phyloP scores from a whole-genome alignment of 2,888 invertebrate genomes.

The Bombylius major region DNA sequence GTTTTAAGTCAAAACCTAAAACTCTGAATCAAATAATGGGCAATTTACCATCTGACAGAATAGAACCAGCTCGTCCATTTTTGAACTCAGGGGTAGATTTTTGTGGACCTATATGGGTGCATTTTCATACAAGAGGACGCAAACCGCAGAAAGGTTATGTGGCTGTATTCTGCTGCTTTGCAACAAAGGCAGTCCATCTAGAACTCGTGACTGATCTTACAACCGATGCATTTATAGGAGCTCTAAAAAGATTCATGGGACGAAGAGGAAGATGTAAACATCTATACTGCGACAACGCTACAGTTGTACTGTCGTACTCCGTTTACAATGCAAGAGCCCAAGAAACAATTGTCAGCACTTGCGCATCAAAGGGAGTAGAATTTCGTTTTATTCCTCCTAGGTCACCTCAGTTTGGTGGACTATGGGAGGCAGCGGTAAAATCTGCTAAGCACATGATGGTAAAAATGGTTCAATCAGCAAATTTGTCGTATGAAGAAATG shows the following conservation, averaged over 20 bases:
- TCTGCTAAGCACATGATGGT: neutral
- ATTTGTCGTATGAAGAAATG: neutral
- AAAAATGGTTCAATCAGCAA: neutral
- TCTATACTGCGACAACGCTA: slow-evolving; percentile 2
- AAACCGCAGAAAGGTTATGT: too few species aligned
- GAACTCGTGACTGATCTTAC: too few species aligned
- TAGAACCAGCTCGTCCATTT: too few species aligned
- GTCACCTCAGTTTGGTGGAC: neutral
- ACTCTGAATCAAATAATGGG: too few species aligned
- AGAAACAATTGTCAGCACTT: neutral
- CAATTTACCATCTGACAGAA: too few species aligned
- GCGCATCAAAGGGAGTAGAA: neutral
- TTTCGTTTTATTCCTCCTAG: neutral
- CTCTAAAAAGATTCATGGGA: slow-evolving; percentile 9
- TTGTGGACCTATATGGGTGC: too few species aligned
- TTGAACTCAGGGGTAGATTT: too few species aligned
- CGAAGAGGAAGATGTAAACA: slow-evolving; percentile 5
- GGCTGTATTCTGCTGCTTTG: too few species aligned
- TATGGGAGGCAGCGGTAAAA: neutral
- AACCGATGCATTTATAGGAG: too few species aligned
- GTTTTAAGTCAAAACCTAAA: too few species aligned
- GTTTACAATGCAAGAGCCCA: neutral
- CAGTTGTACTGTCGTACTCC: neutral
- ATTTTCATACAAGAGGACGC: too few species aligned
- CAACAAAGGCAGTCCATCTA: too few species aligned